Base-by-base conservation (phyloP, 2,888 invertebrate genomes). In the Cryptus viduatorius region DNA sequence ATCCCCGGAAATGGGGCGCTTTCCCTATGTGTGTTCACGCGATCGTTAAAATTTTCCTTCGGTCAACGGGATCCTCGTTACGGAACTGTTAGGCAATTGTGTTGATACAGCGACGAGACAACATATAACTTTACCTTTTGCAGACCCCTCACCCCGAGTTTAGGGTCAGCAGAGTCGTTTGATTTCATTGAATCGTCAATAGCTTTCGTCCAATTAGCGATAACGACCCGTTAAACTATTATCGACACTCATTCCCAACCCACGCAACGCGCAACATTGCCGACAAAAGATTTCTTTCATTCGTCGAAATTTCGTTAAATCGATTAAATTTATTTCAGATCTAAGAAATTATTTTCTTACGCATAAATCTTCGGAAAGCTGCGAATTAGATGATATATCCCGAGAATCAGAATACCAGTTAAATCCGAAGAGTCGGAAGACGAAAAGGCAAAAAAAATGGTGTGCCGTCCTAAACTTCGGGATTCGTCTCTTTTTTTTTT, bases 201-300 rank as follows among this genome's bases (percentile, higher is more conserved):
- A 14, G 29, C 29, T 44, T 72, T 29, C 67, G 56, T 31, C 72
- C 67, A 78, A 78, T 73, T 78, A 78, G 59, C 72, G 4, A 48
- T 78, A 82, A 78, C 68, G 77, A 78, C 56, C 59, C 48, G 12
- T 48, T 12, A 29, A 37, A 50, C 48, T 50, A 61, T 75, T 64
- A 48, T 10, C 48, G 14, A 50, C 46, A 61, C 8, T 31, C 31
- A 5, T 61, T 31, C 14, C 12, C 5, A 2, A 31, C 14, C 2
- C 31, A n/a, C 12, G n/a, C 48, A 48, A 14, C n/a, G 48, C 14
- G 14, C 12, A 48, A 48, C 48, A 48, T n/a, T 12, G 4, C 37
- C 37, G 5, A 37, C 37, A 37, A 37, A 37, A 8, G 37, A 37
- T 61, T 61, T n/a, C 5, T 31, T 61, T 31, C 5, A 31, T 61